A percentile compares a stretch with the other conserved stretches of the same genome.
phyloP scores from a whole-genome alignment of 2,113 vertebrate genomes.

The Tiliqua scincoides region DNA sequence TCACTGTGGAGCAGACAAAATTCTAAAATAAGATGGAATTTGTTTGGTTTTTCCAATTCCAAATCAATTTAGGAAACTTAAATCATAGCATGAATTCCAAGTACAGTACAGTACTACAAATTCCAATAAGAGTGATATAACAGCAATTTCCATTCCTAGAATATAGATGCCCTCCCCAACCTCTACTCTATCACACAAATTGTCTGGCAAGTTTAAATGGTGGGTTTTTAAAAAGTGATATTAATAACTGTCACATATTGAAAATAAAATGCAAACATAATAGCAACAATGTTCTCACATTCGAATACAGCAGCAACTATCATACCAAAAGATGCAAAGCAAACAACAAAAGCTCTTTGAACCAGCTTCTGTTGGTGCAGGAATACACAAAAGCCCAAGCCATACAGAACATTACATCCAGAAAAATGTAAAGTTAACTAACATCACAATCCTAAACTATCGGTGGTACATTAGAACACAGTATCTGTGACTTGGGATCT shows the following conservation, averaged over 20 bases:
- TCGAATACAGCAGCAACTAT: not conserved
- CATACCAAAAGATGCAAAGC: not conserved
- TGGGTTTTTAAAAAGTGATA: not conserved
- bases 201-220: no score
- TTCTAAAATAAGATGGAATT: not conserved
- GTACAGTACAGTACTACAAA: no score
- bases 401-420: not conserved
- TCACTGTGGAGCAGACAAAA: not conserved
- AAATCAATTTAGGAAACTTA: not conserved
- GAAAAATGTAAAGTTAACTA: not conserved
- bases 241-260: not conserved
- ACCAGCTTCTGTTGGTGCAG: not conserved
- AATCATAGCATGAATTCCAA: not conserved
- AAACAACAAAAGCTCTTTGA: not conserved
- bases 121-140: not conserved
- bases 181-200: not conserved
- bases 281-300: not conserved
- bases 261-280: not conserved
- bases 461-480: not conserved
- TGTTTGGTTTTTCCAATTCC: not conserved
- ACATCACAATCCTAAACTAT: not conserved
- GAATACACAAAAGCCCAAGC: not conserved
- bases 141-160: not conserved
- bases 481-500: no score
- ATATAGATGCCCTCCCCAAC: not conserved